A percentile compares a stretch with the other conserved stretches of the same genome.
Evolutionary conservation across 2,113 vertebrate species (phyloP).

Genomic region (Tenebrosternarchus preto): DNA sequence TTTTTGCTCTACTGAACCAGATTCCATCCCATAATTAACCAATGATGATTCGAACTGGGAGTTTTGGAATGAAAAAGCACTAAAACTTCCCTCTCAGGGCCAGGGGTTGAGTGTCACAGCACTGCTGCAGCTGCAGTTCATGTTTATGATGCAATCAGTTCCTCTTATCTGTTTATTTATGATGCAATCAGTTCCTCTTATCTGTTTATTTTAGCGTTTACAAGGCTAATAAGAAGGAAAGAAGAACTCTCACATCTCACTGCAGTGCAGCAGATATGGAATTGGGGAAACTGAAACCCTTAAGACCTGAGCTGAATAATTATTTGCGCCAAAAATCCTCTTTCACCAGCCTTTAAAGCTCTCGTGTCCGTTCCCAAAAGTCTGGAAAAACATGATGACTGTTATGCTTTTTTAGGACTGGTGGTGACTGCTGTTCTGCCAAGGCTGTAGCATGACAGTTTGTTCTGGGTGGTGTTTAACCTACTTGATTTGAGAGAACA

Average conservation of each 20-base stretch:
- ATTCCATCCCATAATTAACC: no score
- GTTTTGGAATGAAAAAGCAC: no score
- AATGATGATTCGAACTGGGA: no score
- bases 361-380: no score
- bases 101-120: neutral
- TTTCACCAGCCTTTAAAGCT: no score
- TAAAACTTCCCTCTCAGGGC: neutral
- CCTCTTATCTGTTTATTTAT: neutral
- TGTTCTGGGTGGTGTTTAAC: neutral
- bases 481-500: neutral
- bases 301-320: no score
- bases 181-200: neutral
- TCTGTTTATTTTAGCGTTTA: constrained; percentile 5
- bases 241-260: neutral
- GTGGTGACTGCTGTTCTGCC: no score
- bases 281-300: no score
- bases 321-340: no score
- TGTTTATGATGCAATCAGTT: neutral
- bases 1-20: no score
- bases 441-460: neutral
- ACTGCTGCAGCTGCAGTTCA: neutral
- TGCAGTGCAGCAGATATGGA: neutral
- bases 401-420: no score
- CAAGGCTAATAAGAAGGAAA: neutral
- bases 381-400: no score